These are phyloP conservation scores for Solenodon paradoxus DNA, from an alignment of 2,113 vertebrate species.

Conservation along the genomic window DNA sequence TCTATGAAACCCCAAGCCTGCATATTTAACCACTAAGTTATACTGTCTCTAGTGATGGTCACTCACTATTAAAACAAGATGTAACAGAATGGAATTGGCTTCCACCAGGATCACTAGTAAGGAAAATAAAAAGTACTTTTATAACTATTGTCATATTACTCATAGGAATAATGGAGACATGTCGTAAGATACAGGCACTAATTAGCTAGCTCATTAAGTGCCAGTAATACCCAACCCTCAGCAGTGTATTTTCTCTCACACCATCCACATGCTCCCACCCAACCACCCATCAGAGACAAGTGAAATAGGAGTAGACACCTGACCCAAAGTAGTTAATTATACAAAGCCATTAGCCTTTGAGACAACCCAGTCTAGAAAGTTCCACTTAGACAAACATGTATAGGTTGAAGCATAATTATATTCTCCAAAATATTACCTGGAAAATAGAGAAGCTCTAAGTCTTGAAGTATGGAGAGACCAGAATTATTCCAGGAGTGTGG, in stretches of 20 bases:
- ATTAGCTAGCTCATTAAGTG: background rate
- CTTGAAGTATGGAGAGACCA: background rate
- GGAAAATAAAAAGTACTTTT: background rate
- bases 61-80: background rate
- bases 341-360: background rate
- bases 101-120: background rate
- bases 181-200: background rate
- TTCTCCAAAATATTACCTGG: background rate
- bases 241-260: background rate
- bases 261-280: background rate
- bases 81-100: background rate
- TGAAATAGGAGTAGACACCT: background rate
- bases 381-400: background rate
- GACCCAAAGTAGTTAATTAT: background rate
- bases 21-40: background rate
- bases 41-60: background rate
- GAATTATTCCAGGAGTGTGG: background rate
- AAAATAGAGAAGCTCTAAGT: background rate
- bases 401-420: background rate
- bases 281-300: background rate
- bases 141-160: background rate
- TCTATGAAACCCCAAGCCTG: background rate
- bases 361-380: background rate
- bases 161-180: background rate
- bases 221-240: background rate